Evolutionary conservation across 2,113 vertebrate species (phyloP), one percentile per base, ranked within the genome.

Genomic region (Pteropus alecto): DNA sequence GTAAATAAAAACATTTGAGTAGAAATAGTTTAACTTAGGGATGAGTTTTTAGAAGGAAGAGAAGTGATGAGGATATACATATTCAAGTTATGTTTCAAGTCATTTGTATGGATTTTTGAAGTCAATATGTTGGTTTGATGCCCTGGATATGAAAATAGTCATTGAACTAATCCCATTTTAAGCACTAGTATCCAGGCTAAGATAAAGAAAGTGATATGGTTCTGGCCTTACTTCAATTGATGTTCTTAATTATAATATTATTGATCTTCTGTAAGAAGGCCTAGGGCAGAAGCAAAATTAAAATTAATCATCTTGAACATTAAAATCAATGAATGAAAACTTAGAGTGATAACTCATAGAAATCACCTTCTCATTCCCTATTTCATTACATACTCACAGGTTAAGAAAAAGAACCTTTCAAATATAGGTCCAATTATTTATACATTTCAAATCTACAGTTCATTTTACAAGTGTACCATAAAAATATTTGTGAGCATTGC

Each of bases 221-320:
- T 73, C 94, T 96, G 56, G 79, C 11, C 78, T 97, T 95, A 12
- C 56, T 96, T 97, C 33, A 93, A 35, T 86, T 96, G 78, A 94
- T 96, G 54, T 46, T 95, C 26, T 97, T 98, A 98, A 98, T 98
- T 97, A 98, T 95, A 97, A 97, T 94, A 96, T 86, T 97, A 97
- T 97, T 96, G 94, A 92, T 96, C 41, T 90, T 97, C 95, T 97
- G 94, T 84, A 97, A 98, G 77, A 76, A 94, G 95, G 63, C 79
- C 96, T 94, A 78, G 78, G 65, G 93, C 93, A 92, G 51, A 97
- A 93, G 41, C 60, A 98, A 98, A 98, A 97, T 97, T 87, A 93
- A 97, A 98, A 96, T 96, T 98, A 98, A 98, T 98, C 95, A 97
- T 86, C 97, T 97, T 96, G 95, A 98, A 97, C 94, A 92, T 96